phyloP scores from a whole-genome alignment of 92 coral and sea anemone species.

The Pocillopora grandis region DNA sequence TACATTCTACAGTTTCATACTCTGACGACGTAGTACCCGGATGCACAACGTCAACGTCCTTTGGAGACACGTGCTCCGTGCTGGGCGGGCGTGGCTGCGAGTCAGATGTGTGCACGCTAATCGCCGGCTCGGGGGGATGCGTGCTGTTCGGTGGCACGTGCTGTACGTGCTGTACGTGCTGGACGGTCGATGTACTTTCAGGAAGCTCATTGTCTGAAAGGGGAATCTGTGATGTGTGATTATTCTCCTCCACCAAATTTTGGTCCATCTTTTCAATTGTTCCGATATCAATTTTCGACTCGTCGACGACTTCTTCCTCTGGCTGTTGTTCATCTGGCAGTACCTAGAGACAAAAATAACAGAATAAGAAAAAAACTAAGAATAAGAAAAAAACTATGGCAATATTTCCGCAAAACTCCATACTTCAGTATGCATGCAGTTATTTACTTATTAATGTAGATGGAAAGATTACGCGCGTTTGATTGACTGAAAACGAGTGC shows the following conservation, averaged over 20 bases:
- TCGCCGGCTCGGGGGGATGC: slow-evolving; percentile 3
- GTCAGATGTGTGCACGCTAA: not conserved
- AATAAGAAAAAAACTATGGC: not conserved
- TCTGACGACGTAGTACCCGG: not conserved
- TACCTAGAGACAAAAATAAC: not conserved
- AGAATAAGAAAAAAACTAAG: not conserved
- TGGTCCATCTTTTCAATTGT: not conserved
- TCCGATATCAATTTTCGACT: slow-evolving; percentile 2
- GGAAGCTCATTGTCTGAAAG: slow-evolving; percentile 8
- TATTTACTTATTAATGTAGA: too few species aligned
- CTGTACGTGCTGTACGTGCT: not conserved
- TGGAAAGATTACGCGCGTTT: too few species aligned
- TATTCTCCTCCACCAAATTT: not conserved
- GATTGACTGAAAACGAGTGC: too few species aligned
- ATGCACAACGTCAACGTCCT: not conserved
- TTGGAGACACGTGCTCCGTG: not conserved
- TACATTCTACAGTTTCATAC: not conserved
- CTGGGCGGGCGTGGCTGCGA: not conserved
- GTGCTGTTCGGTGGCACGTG: not conserved
- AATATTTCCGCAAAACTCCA: too few species aligned
- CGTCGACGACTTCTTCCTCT: not conserved
- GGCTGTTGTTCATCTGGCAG: not conserved
- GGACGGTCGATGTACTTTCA: not conserved
- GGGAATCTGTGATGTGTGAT: not conserved
- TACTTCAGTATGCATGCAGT: too few species aligned